phyloP scores from a whole-genome alignment of 1,140 invertebrate species.

The Matsumurasca onukii region DNA sequence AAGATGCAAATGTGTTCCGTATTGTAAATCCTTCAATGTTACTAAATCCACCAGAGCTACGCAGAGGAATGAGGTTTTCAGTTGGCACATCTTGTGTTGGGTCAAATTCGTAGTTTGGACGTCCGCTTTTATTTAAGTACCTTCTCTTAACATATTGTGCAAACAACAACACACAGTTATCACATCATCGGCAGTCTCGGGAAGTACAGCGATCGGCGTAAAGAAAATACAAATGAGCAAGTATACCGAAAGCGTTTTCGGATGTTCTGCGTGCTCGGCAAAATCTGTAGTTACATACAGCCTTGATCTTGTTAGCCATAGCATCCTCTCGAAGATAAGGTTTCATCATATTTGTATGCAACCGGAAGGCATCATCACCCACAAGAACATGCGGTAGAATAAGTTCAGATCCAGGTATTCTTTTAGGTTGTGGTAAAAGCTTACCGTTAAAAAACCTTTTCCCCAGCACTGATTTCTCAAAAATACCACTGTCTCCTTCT shows the following conservation, averaged over 20 bases:
- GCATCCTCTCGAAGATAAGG: conserved; percentile 41
- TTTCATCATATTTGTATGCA: conserved; percentile 43
- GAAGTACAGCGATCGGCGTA: conserved; percentile 30
- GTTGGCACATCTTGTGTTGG: neutral
- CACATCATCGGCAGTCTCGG: conserved; percentile 22
- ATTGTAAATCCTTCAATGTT: conserved; percentile 15
- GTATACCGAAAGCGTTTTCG: too few species aligned
- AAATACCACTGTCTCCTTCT: conserved; percentile 45
- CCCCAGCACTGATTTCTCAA: conserved; percentile 33
- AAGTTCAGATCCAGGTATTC: conserved; percentile 37
- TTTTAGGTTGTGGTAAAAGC: conserved; percentile 34
- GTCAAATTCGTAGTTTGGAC: conserved; percentile 19
- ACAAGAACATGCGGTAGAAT: conserved; percentile 44
- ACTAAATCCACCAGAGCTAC: conserved; percentile 30
- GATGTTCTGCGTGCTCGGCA: conserved; percentile 40
- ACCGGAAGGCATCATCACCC: conserved; percentile 46
- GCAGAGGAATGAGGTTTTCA: conserved; percentile 32
- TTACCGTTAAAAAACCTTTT: conserved; percentile 23
- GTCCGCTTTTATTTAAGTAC: neutral
- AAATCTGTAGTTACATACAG: conserved; percentile 41
- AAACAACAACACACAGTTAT: conserved; percentile 29
- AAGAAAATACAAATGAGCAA: conserved; percentile 31
- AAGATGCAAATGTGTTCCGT: conserved; percentile 19
- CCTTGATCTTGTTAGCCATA: conserved; percentile 36
- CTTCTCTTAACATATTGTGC: conserved; percentile 35